A percentile compares a stretch with the other conserved stretches of the same genome.
Conservation (phyloP, 2,113 vertebrate genomes). For the Dunckerocampus dactyliophorus region DNA sequence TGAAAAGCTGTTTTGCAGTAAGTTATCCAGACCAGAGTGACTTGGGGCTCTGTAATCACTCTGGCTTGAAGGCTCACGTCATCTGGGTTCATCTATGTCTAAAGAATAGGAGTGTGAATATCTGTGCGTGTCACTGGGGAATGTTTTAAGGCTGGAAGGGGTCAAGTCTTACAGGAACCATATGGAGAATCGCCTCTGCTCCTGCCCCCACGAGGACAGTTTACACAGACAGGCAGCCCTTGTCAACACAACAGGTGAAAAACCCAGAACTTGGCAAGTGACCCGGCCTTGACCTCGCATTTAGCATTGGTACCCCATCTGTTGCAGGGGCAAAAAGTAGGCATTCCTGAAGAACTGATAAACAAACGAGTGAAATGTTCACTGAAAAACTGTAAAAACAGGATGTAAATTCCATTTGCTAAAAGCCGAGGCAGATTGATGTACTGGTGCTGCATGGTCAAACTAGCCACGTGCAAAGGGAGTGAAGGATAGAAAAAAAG, state of each 20-base stretch:
- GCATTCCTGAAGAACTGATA: slow-evolving; percentile 20
- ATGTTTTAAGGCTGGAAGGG: slow-evolving; percentile 23
- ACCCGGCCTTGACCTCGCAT: slow-evolving; percentile 51
- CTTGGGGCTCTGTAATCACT: slow-evolving; percentile 40
- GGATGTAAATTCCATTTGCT: slow-evolving; percentile 40
- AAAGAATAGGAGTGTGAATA: slow-evolving; percentile 23
- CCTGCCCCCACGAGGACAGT: slow-evolving; percentile 10
- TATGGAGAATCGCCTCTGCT: slow-evolving; percentile 60
- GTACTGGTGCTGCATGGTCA: slow-evolving; percentile 14
- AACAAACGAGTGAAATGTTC: slow-evolving; percentile 23
- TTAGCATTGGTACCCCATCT: slow-evolving; percentile 28
- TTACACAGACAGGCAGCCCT: slow-evolving; percentile 48
- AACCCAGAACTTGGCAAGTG: slow-evolving; percentile 22
- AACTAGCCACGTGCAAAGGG: slow-evolving; percentile 13
- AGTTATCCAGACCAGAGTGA: slow-evolving; percentile 57
- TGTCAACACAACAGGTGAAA: slow-evolving; percentile 71
- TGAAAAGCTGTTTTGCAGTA: slow-evolving; percentile 25
- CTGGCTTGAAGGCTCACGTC: slow-evolving; percentile 51
- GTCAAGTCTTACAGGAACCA: slow-evolving; percentile 65
- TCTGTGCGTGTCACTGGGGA: slow-evolving; percentile 4
- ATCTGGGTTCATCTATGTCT: slow-evolving; percentile 57
- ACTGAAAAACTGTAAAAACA: slow-evolving; percentile 39
- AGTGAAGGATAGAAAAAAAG: slow-evolving; percentile 7
- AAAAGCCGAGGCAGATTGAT: slow-evolving; percentile 24
- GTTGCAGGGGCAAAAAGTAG: slow-evolving; percentile 23